Evolutionary conservation across 2,888 invertebrate species (phyloP).

Genomic region (Synergus umbraculus): DNA sequence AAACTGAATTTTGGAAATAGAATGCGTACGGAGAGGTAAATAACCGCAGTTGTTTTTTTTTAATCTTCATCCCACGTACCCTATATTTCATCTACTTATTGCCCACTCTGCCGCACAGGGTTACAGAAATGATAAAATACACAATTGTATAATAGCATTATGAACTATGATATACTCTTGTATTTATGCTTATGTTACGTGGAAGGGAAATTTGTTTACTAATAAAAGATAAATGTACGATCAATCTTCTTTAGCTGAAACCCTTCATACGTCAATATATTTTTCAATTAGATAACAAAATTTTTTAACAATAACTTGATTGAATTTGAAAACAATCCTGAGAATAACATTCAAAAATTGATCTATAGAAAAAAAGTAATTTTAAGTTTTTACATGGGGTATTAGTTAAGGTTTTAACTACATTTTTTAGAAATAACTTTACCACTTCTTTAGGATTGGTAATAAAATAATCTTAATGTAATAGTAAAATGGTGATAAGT

Average conservation of each 20-base stretch:
- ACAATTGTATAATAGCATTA: constrained; percentile 60
- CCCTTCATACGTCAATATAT: not conserved
- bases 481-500: too few relatives aligned
- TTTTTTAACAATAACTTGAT: too few relatives aligned
- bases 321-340: too few relatives aligned
- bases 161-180: constrained; percentile 57
- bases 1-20: constrained; percentile 76
- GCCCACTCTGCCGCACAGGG: constrained; percentile 13
- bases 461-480: too few relatives aligned
- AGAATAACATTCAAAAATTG: too few relatives aligned
- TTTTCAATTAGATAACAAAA: not conserved
- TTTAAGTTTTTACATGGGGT: too few relatives aligned
- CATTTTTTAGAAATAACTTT: too few relatives aligned
- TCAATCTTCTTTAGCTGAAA: constrained; percentile 55
- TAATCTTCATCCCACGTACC: not conserved
- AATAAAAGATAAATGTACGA: constrained; percentile 67
- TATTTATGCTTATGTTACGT: constrained; percentile 66
- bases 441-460: too few relatives aligned
- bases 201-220: constrained; percentile 64
- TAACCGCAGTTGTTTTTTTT: constrained; percentile 42
- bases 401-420: too few relatives aligned
- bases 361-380: too few relatives aligned
- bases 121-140: constrained; percentile 11
- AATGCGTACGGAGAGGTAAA: constrained; percentile 75
- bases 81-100: not conserved